These are phyloP conservation scores for Odobenus rosmarus DNA, from an alignment of 2,113 vertebrate species.

Conservation along the genomic window DNA sequence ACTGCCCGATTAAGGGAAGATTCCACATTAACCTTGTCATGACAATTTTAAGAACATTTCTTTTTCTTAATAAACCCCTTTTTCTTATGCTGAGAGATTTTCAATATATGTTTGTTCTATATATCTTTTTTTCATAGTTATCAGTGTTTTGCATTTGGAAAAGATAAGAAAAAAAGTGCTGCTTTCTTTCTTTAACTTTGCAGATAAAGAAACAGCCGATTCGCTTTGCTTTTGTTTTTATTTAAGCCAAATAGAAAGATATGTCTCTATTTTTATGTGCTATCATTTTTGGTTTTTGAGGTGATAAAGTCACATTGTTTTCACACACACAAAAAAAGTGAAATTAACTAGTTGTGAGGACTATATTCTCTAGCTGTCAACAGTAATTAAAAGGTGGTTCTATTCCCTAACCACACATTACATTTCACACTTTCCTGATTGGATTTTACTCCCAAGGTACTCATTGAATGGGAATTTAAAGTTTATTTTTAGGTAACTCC, in stretches of 20 bases:
- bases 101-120: neutral
- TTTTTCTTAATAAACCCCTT: neutral
- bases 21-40: neutral
- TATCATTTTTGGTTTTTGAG: neutral
- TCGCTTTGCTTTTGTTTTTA: slow-evolving; percentile 1
- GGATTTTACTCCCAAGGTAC: slow-evolving; percentile 58
- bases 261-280: neutral
- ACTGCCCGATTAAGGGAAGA: neutral
- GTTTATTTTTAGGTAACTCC: slow-evolving; percentile 70
- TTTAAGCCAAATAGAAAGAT: neutral
- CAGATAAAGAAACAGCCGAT: neutral
- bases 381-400: slow-evolving; percentile 73
- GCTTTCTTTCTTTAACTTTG: neutral
- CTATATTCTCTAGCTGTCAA: neutral
- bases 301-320: slow-evolving; percentile 20
- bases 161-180: neutral
- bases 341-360: slow-evolving; percentile 39
- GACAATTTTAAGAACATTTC: neutral
- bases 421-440: slow-evolving; percentile 64
- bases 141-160: slow-evolving; percentile 1
- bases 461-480: slow-evolving; percentile 55
- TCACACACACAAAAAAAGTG: neutral
- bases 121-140: neutral
- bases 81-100: neutral
- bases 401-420: slow-evolving; percentile 55